Base-by-base conservation (phyloP, 2,888 invertebrate genomes). In the Malacosoma neustria region DNA sequence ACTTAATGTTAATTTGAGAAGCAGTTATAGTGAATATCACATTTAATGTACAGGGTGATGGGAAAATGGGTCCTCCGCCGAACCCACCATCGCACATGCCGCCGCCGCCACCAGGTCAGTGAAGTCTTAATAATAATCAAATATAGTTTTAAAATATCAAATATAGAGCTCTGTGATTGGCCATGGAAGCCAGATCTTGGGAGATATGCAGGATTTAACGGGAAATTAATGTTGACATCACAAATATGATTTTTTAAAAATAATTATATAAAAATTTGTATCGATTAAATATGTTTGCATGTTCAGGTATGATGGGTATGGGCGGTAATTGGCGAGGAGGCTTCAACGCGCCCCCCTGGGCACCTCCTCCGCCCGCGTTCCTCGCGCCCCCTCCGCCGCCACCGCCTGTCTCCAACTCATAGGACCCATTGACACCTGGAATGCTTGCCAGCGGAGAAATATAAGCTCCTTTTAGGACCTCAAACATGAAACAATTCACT, bases 381-480 rank as follows among this genome's bases (percentile, higher is more conserved):
- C 68, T 79, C 31, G 84, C 87, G 58, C 87, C 87, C 36, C 86
- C 87, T 43, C 81, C 81, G 46, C 81, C 82, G 43, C 87, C 87
- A 37, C 86, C 81, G 46, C 80, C 74, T 49, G 65, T 61, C 37
- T 59, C 63, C 43, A 61, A 58, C 50, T 53, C 68, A 43, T 73
- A 69, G 46, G 30, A 3, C 35, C 30, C 40, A 5, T 33, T 5
- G 36, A n/a, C n/a, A n/a, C n/a, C n/a, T n/a, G n/a, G n/a, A n/a
- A n/a, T n/a, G n/a, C n/a, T n/a, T n/a, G n/a, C n/a, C n/a, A n/a
- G n/a, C n/a, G n/a, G n/a, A n/a, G n/a, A n/a, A n/a, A n/a, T n/a
- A n/a, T n/a, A n/a, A n/a, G n/a, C n/a, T n/a, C n/a, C n/a, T n/a
- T n/a, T n/a, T n/a, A n/a, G n/a, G n/a, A n/a, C n/a, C n/a, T n/a